Base-by-base conservation (phyloP, 2,888 invertebrate genomes). In the Ischnura elegans region DNA sequence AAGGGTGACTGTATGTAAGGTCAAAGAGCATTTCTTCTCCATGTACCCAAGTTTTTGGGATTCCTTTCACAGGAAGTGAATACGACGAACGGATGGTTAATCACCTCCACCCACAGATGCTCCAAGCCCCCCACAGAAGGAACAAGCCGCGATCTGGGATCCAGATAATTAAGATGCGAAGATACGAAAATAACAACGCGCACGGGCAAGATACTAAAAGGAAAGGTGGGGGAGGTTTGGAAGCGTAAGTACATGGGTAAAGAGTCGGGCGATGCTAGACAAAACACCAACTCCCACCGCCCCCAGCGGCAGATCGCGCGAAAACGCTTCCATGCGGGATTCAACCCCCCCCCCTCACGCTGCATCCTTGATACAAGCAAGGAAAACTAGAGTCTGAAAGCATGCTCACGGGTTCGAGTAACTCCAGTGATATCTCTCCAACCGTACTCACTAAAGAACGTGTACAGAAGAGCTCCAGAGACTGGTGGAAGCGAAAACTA, bases 101-200 rank as follows among this genome's bases (percentile, higher is more conserved):
- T 76, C 76, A 76, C 76, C 76, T 10, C 36, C 29, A 36, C 36
- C 76, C 36, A 36, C 76, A 36, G 29, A n/a, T n/a, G n/a, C n/a
- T n/a, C n/a, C n/a, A n/a, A n/a, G n/a, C n/a, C n/a, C n/a, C n/a
- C n/a, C n/a, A n/a, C 25, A 36, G 36, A 36, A n/a, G 76, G 76
- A 51, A 76, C 76, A 76, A 10, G 76, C 76, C 76, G 76, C 76
- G 76, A 76, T 76, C 76, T 36, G 29, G 86, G 25, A 46, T 43
- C 21, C 61, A 43, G 42, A 43, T 61, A 90, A 90, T 90, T 66
- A 90, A 90, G 90, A 90, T 90, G 90, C 55, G 87, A 36, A 90
- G 90, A 90, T 90, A 61, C 61, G 61, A 90, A 61, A 90, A 90
- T n/a, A 25, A 61, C 61, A 90, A 43, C 43, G 66, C 90, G 43